Conservation (phyloP, 2,888 invertebrate genomes). For the Aphidius colemani region DNA sequence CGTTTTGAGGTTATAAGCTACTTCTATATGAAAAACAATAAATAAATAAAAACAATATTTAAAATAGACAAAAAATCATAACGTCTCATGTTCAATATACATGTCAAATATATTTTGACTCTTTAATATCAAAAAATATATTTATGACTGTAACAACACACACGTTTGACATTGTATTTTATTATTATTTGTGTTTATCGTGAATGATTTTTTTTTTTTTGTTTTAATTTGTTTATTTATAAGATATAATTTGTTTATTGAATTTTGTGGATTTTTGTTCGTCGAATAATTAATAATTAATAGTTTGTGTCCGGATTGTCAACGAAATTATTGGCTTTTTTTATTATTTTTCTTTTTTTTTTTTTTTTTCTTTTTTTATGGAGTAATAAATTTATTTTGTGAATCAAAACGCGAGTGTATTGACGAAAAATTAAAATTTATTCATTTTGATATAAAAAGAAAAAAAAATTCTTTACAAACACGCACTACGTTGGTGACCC, state of each 20-base stretch:
- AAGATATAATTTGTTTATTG: too few relatives aligned
- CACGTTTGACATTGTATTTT: background rate
- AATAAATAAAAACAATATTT: background rate
- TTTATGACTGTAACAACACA: background rate
- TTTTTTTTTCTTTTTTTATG: too few relatives aligned
- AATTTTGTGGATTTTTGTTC: too few relatives aligned
- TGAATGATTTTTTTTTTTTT: background rate
- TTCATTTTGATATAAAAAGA: slow-evolving; percentile 33
- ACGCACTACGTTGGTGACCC: slow-evolving; percentile 46
- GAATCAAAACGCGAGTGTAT: background rate
- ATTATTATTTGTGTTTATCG: background rate
- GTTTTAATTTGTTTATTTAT: background rate
- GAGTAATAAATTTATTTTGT: background rate
- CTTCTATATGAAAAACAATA: slow-evolving; percentile 4
- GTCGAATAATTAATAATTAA: too few relatives aligned
- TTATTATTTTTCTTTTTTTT: too few relatives aligned
- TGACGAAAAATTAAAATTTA: slow-evolving; percentile 6
- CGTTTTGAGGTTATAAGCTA: slow-evolving; percentile 26
- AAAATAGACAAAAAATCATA: background rate
- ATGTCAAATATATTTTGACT: too few relatives aligned
- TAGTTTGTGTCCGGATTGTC: too few relatives aligned
- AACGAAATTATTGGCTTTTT: too few relatives aligned
- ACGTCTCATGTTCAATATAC: too few relatives aligned
- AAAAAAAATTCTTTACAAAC: slow-evolving; percentile 30
- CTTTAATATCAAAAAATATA: background rate